These are phyloP conservation scores for Heliornis fulica DNA, from an alignment of 2,113 vertebrate genomes.

Conservation along the genomic window DNA sequence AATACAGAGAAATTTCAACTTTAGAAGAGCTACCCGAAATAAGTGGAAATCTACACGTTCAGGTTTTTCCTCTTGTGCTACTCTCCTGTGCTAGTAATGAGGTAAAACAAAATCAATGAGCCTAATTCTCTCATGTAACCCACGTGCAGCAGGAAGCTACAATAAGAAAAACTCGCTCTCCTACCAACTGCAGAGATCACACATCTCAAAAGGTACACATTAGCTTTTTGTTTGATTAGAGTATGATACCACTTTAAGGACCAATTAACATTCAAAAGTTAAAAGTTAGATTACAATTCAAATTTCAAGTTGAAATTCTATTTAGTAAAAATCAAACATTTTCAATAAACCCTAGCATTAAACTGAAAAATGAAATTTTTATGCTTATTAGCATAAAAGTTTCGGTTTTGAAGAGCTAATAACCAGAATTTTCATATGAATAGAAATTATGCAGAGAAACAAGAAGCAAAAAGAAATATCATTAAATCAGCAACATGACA, in stretches of 20 bases:
- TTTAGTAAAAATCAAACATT: neutral
- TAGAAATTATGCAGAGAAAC: neutral
- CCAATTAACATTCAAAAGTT: neutral
- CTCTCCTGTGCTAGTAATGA: neutral
- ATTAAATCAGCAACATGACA: neutral
- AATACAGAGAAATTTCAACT: neutral
- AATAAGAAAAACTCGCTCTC: neutral
- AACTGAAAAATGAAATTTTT: neutral
- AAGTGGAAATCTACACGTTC: neutral
- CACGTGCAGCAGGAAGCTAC: neutral
- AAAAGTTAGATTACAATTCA: neutral
- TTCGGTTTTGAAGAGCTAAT: constrained; percentile 7
- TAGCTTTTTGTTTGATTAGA: neutral
- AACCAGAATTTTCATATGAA: constrained; percentile 32
- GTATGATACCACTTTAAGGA: neutral
- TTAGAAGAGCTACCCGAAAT: neutral
- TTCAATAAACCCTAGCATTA: constrained; percentile 10
- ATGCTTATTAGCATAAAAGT: neutral
- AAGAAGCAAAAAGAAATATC: neutral
- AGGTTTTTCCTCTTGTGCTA: neutral
- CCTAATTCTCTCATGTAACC: neutral
- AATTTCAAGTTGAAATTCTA: neutral
- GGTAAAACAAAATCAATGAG: neutral
- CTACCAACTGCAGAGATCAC: neutral
- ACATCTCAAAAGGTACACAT: neutral